A percentile compares a stretch with the other conserved stretches of the same genome.
phyloP scores from a whole-genome alignment of 2,113 vertebrate genomes.

The Ovis aries region ARS-UI_Ramb_v3.0 NC_056060.1:67089501-67090000 shows the following conservation, averaged over 20 bases:
- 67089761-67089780: background rate
- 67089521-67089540: background rate
- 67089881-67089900: background rate
- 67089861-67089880: background rate
- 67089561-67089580: background rate
- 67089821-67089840: background rate
- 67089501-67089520: background rate
- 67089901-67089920: background rate
- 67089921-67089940: background rate
- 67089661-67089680: background rate
- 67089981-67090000: background rate
- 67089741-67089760: background rate
- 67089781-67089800: background rate
- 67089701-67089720: background rate
- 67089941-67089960: background rate
- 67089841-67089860: background rate
- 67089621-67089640: background rate
- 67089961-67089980: background rate
- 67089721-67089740: background rate
- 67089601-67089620: rapidly evolving
- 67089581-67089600: background rate
- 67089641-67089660: background rate
- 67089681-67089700: background rate
- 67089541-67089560: background rate
- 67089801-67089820: background rate